Conservation (phyloP, 2,113 vertebrate species). For the Octodon degus region DNA sequence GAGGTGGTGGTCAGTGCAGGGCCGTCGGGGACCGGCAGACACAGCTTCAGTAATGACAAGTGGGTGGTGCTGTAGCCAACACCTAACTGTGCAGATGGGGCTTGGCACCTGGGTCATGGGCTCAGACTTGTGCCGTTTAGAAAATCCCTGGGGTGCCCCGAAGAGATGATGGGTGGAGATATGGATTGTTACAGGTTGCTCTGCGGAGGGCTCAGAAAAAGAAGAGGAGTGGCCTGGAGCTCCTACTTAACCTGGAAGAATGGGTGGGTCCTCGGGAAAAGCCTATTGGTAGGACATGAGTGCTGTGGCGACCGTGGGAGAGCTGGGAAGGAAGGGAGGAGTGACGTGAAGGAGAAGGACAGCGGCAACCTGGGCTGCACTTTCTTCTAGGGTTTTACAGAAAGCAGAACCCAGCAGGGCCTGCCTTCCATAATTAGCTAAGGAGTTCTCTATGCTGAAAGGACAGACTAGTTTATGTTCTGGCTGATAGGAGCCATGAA, state of each 20-base stretch:
- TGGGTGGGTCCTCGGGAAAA: accelerated
- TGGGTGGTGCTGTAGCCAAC: accelerated
- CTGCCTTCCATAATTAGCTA: not conserved
- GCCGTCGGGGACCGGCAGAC: not conserved
- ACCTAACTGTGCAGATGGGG: too few relatives aligned
- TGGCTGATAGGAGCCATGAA: too few relatives aligned
- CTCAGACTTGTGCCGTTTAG: accelerated
- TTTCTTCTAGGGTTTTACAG: not conserved
- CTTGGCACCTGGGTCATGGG: not conserved
- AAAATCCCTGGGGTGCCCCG: not conserved
- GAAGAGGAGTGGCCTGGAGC: not conserved
- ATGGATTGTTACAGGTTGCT: not conserved
- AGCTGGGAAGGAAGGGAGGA: not conserved
- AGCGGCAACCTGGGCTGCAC: not conserved
- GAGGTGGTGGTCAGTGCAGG: not conserved
- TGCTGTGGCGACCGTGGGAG: not conserved
- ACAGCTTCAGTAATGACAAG: not conserved
- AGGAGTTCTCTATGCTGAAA: not conserved
- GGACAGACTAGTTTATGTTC: not conserved
- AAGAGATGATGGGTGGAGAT: not conserved
- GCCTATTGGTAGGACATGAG: accelerated
- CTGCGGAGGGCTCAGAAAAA: too few relatives aligned
- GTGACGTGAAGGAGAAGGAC: not conserved
- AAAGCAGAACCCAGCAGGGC: not conserved
- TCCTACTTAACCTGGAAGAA: not conserved